Evolutionary conservation across 2,888 invertebrate genomes (phyloP).

Genomic region (Acronicta psi): DNA sequence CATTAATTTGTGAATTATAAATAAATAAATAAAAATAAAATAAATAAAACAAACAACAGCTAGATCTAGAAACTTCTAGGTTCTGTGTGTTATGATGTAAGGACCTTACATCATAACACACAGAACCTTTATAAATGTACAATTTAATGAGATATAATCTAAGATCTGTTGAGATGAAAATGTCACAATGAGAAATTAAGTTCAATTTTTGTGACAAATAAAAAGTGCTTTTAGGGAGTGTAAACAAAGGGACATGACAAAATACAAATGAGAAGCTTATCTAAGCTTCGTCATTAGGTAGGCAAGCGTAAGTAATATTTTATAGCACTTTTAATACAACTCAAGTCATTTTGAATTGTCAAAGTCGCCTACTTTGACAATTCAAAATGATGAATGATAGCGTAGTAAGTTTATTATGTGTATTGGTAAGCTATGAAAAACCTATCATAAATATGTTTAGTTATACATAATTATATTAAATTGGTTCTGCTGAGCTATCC

Average conservation of each 20-base stretch:
- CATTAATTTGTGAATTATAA: too few species aligned
- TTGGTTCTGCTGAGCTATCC: too few species aligned
- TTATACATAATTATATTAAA: too few species aligned
- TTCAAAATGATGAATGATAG: too few species aligned
- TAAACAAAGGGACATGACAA: constrained; percentile 62
- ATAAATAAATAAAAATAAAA: too few species aligned
- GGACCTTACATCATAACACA: too few species aligned
- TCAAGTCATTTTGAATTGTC: constrained; percentile 17
- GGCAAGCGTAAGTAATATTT: constrained; percentile 51
- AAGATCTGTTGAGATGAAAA: constrained; percentile 49
- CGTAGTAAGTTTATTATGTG: background rate
- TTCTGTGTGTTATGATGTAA: too few species aligned
- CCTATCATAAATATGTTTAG: too few species aligned
- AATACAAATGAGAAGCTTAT: constrained; percentile 64
- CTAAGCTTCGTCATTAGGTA: constrained; percentile 58
- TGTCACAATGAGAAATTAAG: constrained; percentile 61
- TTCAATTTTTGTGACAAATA: constrained; percentile 55
- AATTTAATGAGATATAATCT: constrained; percentile 51
- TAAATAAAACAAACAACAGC: too few species aligned
- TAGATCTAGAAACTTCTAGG: background rate
- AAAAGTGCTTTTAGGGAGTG: constrained; percentile 49
- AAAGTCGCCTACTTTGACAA: too few species aligned
- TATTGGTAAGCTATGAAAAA: too few species aligned
- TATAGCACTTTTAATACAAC: constrained; percentile 45
- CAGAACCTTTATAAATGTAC: constrained; percentile 35